phyloP scores from a whole-genome alignment of 2,113 vertebrate species.

The Fukomys damarensis region DNA sequence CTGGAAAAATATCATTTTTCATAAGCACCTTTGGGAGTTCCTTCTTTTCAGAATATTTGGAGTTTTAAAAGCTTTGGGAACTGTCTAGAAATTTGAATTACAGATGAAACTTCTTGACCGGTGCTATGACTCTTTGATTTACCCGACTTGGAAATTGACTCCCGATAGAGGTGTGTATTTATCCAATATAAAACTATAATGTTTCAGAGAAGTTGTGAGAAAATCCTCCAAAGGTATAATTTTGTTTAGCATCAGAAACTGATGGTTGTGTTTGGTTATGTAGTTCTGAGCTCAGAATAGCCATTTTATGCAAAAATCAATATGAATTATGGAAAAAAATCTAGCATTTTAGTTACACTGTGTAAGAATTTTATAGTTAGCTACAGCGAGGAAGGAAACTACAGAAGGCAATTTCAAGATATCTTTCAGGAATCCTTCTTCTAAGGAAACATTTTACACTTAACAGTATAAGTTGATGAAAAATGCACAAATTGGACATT shows the following conservation, averaged over 20 bases:
- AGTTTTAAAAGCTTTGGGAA: constrained; percentile 47
- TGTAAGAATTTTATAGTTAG: constrained; percentile 78
- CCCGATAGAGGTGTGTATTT: constrained; percentile 67
- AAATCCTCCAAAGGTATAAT: constrained; percentile 79
- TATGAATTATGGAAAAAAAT: constrained; percentile 82
- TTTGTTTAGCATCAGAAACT: constrained; percentile 81
- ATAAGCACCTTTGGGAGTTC: background rate
- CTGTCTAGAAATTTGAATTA: constrained; percentile 65
- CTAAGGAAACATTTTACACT: constrained; percentile 56
- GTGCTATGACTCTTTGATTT: constrained; percentile 67
- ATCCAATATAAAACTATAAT: constrained; percentile 68
- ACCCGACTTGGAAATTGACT: constrained; percentile 73
- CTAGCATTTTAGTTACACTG: constrained; percentile 79
- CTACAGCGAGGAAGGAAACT: constrained; percentile 68
- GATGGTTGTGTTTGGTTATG: constrained; percentile 80
- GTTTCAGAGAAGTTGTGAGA: constrained; percentile 77
- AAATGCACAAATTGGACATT: constrained; percentile 71
- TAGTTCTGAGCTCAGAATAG: constrained; percentile 79
- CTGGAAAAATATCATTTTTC: constrained; percentile 32
- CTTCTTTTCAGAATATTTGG: background rate
- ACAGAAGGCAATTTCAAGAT: constrained; percentile 72
- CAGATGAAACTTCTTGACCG: constrained; percentile 57
- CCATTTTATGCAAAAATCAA: constrained; percentile 85
- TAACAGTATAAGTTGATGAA: constrained; percentile 28
- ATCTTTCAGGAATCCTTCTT: constrained; percentile 71